These are phyloP conservation scores for Branchipolynoe longqiensis DNA, from an alignment of 2,888 invertebrate species.

Conservation along the genomic window DNA sequence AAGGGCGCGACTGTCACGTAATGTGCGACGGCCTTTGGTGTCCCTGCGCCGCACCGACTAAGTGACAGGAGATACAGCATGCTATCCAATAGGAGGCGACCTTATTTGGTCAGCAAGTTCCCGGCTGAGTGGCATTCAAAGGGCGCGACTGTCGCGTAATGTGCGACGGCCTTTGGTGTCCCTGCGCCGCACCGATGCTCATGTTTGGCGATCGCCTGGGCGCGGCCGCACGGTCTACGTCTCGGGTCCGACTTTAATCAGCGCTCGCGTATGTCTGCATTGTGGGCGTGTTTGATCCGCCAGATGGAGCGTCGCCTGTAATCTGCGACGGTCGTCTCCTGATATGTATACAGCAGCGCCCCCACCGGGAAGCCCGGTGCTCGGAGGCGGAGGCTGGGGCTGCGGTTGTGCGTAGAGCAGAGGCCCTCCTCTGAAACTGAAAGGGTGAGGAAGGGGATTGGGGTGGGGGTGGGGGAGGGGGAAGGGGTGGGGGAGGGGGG, in stretches of 20 bases:
- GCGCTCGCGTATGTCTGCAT: slow-evolving; percentile 7
- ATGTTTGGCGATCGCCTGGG: too few relatives aligned
- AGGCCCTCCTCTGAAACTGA: too few relatives aligned
- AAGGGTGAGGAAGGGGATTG: not conserved
- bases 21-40: not conserved
- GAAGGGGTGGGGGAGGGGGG: too few relatives aligned
- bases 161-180: not conserved
- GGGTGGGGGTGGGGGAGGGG: not conserved
- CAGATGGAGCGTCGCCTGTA: slow-evolving; percentile 13
- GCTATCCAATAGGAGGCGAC: too few relatives aligned
- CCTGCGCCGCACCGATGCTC: not conserved
- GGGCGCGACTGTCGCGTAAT: not conserved
- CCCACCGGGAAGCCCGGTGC: too few relatives aligned
- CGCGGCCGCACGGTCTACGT: not conserved
- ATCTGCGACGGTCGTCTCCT: slow-evolving; percentile 23
- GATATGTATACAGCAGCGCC: slow-evolving; percentile 46
- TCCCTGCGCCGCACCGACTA: too few relatives aligned
- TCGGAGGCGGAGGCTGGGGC: too few relatives aligned
- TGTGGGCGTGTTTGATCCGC: slow-evolving; percentile 28
- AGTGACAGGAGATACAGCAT: too few relatives aligned
- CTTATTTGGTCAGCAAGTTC: too few relatives aligned
- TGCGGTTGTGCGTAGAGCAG: too few relatives aligned
- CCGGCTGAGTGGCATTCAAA: not conserved
- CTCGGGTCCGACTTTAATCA: slow-evolving; percentile 11
- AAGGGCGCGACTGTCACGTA: not conserved